Base-by-base conservation (phyloP, 1,140 invertebrate genomes). In the Drosophila mayri region DNA sequence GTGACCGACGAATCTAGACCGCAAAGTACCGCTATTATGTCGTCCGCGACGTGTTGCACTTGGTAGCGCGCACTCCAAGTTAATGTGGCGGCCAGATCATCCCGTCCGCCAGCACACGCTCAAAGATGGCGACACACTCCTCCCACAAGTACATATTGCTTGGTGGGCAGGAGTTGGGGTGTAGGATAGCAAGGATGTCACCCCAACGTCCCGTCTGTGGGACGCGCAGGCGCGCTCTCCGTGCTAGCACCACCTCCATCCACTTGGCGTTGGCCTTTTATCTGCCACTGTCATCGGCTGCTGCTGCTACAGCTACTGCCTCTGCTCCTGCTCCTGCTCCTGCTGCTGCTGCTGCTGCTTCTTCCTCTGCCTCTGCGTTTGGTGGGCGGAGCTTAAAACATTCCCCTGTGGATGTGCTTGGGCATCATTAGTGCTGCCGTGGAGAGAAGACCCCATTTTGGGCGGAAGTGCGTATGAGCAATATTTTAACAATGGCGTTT, bases 401-500 rank as follows among this genome's bases (percentile, higher is more conserved):
- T 61, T 58, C 70, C 54, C 37, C 67, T 47, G 70, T 71, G 54
- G 54, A 60, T 73, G 75, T 59, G 66, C 81, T 85, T 73, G 82
- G 81, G 66, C 85, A 90, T 90, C 85, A 90, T 90, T 90, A 90
- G 85, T 90, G 85, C 80, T 80, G 71, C 76, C 62, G 61, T 85
- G 70, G 80, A 88, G 64, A 84, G 77, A 65, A 88, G 76, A 78
- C 85, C 85, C 81, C 86, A 90, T 90, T 90, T 85, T 65, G 75
- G 67, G 74, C 85, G 85, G 85, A 90, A 90, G 85, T 90, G 85
- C 85, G 85, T 90, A 90, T 90, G 85, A 90, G 85, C 85, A 90
- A 90, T 90, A 90, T 90, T 90, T 90, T 90, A 90, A 90, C 85
- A 90, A 90, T 90, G 86, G 85, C 86, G 85, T 85, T 90, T 90